These are phyloP conservation scores for Apamea monoglypha DNA, from an alignment of 2,888 invertebrate species.

Conservation along the genomic window DNA sequence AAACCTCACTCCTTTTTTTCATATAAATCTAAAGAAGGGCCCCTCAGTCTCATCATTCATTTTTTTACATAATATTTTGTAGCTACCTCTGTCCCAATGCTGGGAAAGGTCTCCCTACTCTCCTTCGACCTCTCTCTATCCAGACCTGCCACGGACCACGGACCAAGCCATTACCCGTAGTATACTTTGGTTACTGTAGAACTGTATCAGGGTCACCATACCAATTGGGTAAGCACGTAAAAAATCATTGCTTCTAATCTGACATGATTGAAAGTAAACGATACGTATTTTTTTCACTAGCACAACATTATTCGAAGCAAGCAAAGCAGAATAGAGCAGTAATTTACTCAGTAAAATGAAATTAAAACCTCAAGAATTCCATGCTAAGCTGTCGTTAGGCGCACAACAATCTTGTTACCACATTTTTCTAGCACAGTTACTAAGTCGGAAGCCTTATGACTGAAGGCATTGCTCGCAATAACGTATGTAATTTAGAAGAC, in stretches of 20 bases:
- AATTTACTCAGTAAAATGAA: neutral
- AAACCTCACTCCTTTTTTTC: no score
- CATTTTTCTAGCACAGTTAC: neutral
- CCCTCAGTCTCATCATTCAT: neutral
- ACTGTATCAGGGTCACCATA: neutral
- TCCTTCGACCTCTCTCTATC: neutral
- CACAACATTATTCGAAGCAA: neutral
- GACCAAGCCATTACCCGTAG: neutral
- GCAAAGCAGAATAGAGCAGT: no score
- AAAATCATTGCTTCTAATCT: neutral
- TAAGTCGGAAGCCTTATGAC: conserved; percentile 34
- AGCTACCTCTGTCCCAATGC: neutral
- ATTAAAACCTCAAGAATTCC: conserved; percentile 13
- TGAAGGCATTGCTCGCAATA: neutral
- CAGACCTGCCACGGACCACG: neutral
- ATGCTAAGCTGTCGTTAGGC: conserved; percentile 1
- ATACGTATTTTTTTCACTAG: neutral
- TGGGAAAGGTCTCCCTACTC: neutral
- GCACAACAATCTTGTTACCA: conserved; percentile 33
- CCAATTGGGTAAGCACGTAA: neutral
- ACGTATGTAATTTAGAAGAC: conserved; percentile 2
- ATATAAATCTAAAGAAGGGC: no score
- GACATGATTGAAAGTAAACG: neutral
- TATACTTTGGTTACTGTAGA: neutral
- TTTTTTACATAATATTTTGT: neutral